Base-by-base conservation (phyloP, 2,797 vertebrate genomes). In the Delichon dasypus region DNA sequence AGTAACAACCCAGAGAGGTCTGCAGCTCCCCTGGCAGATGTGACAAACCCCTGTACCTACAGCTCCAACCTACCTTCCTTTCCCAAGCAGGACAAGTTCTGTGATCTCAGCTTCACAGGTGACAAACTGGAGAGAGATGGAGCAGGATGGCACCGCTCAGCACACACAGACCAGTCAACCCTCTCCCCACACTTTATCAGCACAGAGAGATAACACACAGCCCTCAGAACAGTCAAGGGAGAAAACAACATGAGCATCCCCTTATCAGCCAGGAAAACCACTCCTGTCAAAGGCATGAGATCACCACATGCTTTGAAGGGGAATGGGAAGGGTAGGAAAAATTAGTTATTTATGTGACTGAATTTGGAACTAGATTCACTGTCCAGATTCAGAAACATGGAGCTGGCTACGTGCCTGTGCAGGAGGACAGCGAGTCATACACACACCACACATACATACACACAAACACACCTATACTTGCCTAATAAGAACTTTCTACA, bases 71-170 rank as follows among this genome's bases (percentile, higher is more conserved):
- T 34, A 85, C 40, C 36, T 40, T 65, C 38, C 38, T 29, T 67
- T 57, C 45, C 50, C 74, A 40, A 47, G 55, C 34, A 67, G 34
- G n/a, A 14, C 9, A 77, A 68, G 26, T 27, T 79, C 30, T 26
- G 19, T 2, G 27, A 79, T 58, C 48, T 32, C 53, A 61, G 0
- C 51, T 47, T 65, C 36, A 29, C 5, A 3, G 26, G 44, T 38
- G 81, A 62, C 5, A 1, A 72, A 30, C 10, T 0, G 1, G 11
- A 62, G 21, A 29, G 29, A 40, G 70, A 15, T 2, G 40, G 60
- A 89, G 64, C 40, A 47, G 89, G 40, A 61, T 0, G 3, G 62
- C 32, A 67, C 30, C 0, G 0, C 61, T 21, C 1, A 0, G 53
- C 29, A 54, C 54, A 48, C 7, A 3, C 13, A 19, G 19, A 38